Evolutionary conservation across 2,888 invertebrate genomes (phyloP).

Genomic region (Apamea anceps): DNA sequence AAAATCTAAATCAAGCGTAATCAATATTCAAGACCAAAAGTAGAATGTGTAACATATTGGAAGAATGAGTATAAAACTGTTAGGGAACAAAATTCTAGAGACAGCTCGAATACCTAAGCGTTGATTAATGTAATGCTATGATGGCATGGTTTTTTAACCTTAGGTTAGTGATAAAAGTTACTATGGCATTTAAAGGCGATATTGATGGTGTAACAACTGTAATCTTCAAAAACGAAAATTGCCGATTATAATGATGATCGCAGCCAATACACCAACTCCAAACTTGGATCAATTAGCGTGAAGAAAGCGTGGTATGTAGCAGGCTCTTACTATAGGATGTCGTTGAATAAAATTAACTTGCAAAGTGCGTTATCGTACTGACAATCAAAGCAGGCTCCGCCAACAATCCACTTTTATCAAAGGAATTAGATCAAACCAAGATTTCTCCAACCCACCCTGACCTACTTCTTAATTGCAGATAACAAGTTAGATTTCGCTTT

Average conservation of each 20-base stretch:
- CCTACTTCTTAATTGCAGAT: slow-evolving; percentile 62
- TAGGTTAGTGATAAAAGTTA: neutral
- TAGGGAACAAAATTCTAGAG: neutral
- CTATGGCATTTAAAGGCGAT: neutral
- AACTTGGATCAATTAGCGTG: neutral
- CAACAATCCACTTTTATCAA: slow-evolving; percentile 45
- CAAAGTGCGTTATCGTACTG: slow-evolving; percentile 10
- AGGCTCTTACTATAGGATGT: neutral
- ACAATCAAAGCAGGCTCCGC: slow-evolving; percentile 20
- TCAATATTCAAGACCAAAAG: slow-evolving; percentile 16
- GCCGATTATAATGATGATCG: neutral
- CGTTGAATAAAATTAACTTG: slow-evolving; percentile 17
- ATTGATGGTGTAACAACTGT: neutral
- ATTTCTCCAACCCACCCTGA: slow-evolving; percentile 69
- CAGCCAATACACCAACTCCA: neutral
- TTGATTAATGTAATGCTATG: neutral
- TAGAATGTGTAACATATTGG: neutral
- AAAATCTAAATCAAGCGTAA: slow-evolving; percentile 8
- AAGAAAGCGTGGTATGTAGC: neutral
- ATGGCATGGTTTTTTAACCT: neutral
- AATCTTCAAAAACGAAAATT: neutral
- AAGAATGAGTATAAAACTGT: neutral
- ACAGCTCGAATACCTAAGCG: neutral
- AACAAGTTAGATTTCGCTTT: slow-evolving; percentile 63
- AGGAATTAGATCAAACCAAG: slow-evolving; percentile 46